These are phyloP conservation scores for Melanogrammus aeglefinus DNA, from an alignment of 2,797 vertebrate species.

Conservation along the genomic window DNA sequence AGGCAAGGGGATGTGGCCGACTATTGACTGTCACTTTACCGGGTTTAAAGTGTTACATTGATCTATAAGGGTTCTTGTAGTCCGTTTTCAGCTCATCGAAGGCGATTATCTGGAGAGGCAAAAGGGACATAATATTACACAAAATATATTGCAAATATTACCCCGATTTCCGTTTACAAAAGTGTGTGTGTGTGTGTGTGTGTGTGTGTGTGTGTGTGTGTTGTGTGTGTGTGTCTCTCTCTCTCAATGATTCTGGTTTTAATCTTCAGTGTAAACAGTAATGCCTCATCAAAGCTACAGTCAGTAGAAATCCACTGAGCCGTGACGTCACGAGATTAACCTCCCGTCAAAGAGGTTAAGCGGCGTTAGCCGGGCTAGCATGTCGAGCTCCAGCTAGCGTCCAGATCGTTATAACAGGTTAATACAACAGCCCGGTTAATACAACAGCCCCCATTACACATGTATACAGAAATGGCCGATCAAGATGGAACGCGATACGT, in stretches of 20 bases:
- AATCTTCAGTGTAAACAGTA: neutral
- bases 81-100: constrained; percentile 99
- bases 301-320: neutral
- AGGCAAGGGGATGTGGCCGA: constrained; percentile 24
- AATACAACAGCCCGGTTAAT: neutral
- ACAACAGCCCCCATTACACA: neutral
- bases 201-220: too few species aligned
- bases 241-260: neutral
- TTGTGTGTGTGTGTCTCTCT: too few species aligned
- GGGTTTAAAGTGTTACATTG: constrained; percentile 99
- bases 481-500: neutral
- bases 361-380: neutral
- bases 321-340: neutral
- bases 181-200: too few species aligned
- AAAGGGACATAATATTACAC: neutral
- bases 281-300: neutral
- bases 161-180: neutral
- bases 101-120: constrained; percentile 88
- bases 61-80: constrained; percentile 99
- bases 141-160: neutral
- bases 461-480: neutral
- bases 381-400: too few species aligned
- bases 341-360: neutral
- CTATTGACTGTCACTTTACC: constrained; percentile 77
- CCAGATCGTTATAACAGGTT: too few species aligned